Conservation (phyloP, 2,888 invertebrate species). For the Exocentrus adspersus region DNA sequence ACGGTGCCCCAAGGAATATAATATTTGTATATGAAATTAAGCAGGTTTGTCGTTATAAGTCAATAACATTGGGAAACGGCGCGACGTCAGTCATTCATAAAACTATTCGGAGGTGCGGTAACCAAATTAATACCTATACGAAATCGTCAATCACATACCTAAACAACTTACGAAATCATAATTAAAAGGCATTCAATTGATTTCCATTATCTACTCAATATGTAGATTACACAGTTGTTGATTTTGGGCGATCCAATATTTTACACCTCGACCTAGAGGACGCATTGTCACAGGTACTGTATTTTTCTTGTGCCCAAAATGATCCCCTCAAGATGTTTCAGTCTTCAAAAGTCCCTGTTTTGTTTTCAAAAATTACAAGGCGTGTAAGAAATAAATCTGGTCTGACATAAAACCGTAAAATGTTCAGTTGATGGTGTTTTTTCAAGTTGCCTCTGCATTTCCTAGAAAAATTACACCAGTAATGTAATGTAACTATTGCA, state of each 20-base stretch:
- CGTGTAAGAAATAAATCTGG: neutral
- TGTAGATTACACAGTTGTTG: no score
- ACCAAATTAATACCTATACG: no score
- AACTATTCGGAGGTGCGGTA: slow-evolving; percentile 26
- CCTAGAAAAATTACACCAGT: neutral
- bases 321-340: no score
- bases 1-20: neutral
- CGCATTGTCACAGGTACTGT: no score
- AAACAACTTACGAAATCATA: no score
- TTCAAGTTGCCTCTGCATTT: neutral
- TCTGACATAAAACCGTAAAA: neutral
- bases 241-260: no score
- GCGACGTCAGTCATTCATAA: slow-evolving; percentile 33
- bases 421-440: neutral
- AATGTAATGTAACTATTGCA: neutral
- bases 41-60: slow-evolving; percentile 22
- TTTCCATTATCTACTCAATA: no score
- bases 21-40: slow-evolving; percentile 11
- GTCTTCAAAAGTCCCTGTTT: no score
- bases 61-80: slow-evolving; percentile 7
- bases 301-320: no score
- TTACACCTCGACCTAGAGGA: no score
- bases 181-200: no score
- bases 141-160: no score
- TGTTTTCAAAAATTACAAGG: neutral